phyloP scores from a whole-genome alignment of 2,113 vertebrate genomes.

The Tachuris rubrigastra region DNA sequence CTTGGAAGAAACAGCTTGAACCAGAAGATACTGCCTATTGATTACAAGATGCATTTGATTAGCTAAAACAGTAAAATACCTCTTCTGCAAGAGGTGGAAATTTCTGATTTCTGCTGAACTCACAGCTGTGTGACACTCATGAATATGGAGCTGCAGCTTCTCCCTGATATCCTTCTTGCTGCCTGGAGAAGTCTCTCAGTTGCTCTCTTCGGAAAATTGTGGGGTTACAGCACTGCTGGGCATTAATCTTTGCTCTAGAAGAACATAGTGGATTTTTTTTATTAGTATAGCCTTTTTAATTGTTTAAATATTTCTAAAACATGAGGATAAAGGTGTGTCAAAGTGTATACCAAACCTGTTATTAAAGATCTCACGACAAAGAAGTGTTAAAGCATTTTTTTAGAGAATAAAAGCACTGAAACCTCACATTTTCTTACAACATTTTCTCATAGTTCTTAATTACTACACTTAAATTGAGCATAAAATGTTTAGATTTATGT shows the following conservation, averaged over 20 bases:
- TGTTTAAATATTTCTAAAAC: neutral
- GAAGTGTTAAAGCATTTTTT: neutral
- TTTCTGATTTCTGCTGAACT: neutral
- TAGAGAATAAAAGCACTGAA: neutral
- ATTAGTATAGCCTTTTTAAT: neutral
- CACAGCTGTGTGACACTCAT: neutral
- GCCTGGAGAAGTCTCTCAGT: neutral
- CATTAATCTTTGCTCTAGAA: neutral
- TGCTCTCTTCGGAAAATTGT: neutral
- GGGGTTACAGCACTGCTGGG: neutral
- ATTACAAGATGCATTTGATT: neutral
- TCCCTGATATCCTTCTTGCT: neutral
- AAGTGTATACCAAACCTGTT: neutral
- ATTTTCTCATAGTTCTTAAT: neutral
- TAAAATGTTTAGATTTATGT: neutral
- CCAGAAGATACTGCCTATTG: neutral
- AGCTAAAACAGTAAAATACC: neutral
- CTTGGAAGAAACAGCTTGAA: neutral
- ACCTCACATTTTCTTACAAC: neutral
- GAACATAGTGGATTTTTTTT: neutral
- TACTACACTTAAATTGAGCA: neutral
- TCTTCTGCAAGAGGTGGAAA: neutral
- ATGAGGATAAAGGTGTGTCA: neutral
- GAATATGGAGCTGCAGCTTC: neutral
- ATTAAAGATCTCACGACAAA: neutral